Evolutionary conservation across 2,888 invertebrate genomes (phyloP).

Genomic region (Danaus chrysippus): DNA sequence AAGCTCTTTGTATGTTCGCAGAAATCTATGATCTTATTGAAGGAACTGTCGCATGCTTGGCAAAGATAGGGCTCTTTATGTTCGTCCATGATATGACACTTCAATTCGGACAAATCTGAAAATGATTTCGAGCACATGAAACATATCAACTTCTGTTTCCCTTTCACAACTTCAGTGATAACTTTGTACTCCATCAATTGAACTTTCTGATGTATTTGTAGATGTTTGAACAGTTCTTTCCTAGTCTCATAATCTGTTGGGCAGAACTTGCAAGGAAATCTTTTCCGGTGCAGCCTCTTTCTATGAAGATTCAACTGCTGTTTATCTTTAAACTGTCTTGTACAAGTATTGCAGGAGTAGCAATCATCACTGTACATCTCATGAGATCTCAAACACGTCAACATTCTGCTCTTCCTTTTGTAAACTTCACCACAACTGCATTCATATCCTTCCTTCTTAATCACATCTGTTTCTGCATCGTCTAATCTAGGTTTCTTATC

Average conservation of each 20-base stretch:
- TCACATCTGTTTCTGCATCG: constrained; percentile 19
- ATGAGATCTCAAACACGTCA: constrained; percentile 65
- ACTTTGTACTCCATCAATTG: constrained; percentile 72
- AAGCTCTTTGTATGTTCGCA: constrained; percentile 61
- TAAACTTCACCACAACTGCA: constrained; percentile 65
- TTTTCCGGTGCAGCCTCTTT: constrained; percentile 60
- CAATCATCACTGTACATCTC: constrained; percentile 44
- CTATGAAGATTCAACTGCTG: constrained; percentile 55
- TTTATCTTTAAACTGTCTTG: constrained; percentile 58
- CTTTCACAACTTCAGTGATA: constrained; percentile 63
- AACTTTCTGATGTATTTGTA: constrained; percentile 67
- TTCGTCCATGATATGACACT: constrained; percentile 66
- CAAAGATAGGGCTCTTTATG: constrained; percentile 65
- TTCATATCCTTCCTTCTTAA: constrained; percentile 55
- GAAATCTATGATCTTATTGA: constrained; percentile 63
- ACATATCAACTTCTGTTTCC: constrained; percentile 63
- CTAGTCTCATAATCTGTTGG: constrained; percentile 68
- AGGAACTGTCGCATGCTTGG: constrained; percentile 55
- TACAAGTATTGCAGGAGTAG: constrained; percentile 55
- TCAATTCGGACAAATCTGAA: constrained; percentile 57
- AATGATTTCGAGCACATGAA: constrained; percentile 63
- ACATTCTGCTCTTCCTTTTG: constrained; percentile 59
- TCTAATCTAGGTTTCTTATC: constrained; percentile 32
- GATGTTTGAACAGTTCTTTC: constrained; percentile 66
- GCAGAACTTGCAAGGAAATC: constrained; percentile 70